phyloP scores from a whole-genome alignment of 2,113 vertebrate genomes.

The Phrynocephalus versicolor region DNA sequence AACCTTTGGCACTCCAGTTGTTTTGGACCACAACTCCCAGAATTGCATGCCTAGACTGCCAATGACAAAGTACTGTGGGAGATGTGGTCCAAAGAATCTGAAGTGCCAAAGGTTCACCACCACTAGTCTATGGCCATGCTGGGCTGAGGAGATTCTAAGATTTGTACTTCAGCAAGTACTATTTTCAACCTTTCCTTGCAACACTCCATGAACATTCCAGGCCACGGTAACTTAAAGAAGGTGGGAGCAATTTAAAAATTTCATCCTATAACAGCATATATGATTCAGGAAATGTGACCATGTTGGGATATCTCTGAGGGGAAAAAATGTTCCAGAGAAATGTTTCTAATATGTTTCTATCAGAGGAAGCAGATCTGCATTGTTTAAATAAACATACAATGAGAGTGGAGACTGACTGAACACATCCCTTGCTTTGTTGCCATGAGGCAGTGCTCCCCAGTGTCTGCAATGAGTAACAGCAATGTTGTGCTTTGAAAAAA shows the following conservation, averaged over 20 bases:
- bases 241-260: neutral
- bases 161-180: neutral
- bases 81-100: no score
- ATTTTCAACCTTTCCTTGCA: neutral
- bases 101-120: no score
- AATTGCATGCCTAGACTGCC: no score
- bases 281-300: neutral
- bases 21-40: no score
- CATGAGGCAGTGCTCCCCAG: constrained; percentile 55
- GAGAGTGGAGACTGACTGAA: neutral
- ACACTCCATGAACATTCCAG: neutral
- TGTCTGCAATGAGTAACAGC: constrained; percentile 38
- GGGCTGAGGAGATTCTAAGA: no score
- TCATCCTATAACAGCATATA: neutral
- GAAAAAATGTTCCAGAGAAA: no score
- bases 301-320: neutral
- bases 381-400: neutral
- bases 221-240: neutral
- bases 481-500: neutral
- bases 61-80: no score
- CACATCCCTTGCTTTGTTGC: rapidly evolving
- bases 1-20: no score
- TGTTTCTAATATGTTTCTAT: neutral
- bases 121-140: no score
- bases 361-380: neutral